Percentiles rank a stretch among this genome's conserved stretches.
phyloP scores from a whole-genome alignment of 1,140 invertebrate genomes.

The Chelonus insularis region DNA sequence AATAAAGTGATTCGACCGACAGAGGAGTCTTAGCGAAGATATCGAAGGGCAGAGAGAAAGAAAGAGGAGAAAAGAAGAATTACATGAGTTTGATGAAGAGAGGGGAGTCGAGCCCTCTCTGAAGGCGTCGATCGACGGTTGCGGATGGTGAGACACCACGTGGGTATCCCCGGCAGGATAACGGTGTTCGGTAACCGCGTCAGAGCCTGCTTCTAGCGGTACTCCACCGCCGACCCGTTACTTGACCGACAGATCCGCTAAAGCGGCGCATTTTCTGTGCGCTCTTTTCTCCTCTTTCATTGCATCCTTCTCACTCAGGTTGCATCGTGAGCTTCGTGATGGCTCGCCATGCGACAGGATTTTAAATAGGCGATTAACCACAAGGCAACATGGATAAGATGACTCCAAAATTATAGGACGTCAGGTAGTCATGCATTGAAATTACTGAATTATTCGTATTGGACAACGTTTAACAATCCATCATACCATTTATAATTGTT shows the following conservation, averaged over 20 bases:
- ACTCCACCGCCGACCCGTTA: slow-evolving; percentile 54
- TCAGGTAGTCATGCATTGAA: background rate
- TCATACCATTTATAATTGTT: no score
- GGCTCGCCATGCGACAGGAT: slow-evolving; percentile 8
- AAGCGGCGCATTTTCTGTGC: slow-evolving; percentile 37
- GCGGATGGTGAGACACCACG: slow-evolving; percentile 49
- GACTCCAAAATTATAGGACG: background rate
- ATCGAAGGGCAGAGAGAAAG: background rate
- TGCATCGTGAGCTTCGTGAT: slow-evolving; percentile 27
- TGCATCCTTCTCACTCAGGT: background rate
- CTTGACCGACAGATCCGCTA: slow-evolving; percentile 62
- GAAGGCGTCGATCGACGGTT: slow-evolving; percentile 28
- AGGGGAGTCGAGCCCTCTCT: slow-evolving; percentile 5
- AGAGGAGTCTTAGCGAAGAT: background rate
- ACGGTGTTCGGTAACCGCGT: slow-evolving; percentile 56
- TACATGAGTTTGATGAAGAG: background rate
- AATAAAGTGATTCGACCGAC: background rate
- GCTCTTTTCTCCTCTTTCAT: slow-evolving; percentile 9
- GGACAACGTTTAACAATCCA: no score
- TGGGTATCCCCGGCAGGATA: slow-evolving; percentile 47
- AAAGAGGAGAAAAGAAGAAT: background rate
- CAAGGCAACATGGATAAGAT: slow-evolving; percentile 11
- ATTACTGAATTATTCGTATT: background rate
- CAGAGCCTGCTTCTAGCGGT: slow-evolving; percentile 55
- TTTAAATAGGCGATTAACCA: slow-evolving; percentile 26